A percentile compares a stretch with the other conserved stretches of the same genome.
phyloP scores from a whole-genome alignment of 2,888 invertebrate genomes.

The Pardosa pseudoannulata region DNA sequence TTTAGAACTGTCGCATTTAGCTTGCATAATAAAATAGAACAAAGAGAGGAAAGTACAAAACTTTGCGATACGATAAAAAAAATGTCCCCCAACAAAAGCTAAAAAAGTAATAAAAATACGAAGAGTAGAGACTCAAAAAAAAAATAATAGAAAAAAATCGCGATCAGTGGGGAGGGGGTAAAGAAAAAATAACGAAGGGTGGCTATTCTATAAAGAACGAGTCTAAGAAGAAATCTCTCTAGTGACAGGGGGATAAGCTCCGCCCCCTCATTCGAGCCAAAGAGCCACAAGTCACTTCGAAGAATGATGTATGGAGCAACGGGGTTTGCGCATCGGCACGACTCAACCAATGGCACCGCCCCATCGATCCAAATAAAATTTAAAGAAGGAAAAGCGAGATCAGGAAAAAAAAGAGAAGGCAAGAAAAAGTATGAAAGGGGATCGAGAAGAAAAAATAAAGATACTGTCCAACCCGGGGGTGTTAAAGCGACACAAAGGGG shows the following conservation, averaged over 20 bases:
- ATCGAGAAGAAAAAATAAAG: conserved; percentile 35
- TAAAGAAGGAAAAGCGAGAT: conserved; percentile 39
- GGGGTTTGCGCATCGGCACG: conserved; percentile 52
- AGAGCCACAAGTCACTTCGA: conserved; percentile 68
- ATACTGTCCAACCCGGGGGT: conserved; percentile 40
- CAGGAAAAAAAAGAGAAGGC: conserved; percentile 25
- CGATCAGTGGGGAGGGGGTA: conserved; percentile 20
- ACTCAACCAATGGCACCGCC: conserved; percentile 47
- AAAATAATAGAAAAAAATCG: conserved; percentile 25
- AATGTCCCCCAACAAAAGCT: conserved; percentile 26
- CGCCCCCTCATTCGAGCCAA: conserved; percentile 48
- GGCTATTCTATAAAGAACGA: conserved; percentile 64
- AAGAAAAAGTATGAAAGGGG: conserved; percentile 2
- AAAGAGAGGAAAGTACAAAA: conserved; percentile 16
- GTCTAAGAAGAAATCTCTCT: conserved; percentile 62
- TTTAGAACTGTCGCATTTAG: conserved; percentile 20
- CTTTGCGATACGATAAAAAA: conserved; percentile 23
- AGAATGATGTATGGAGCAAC: conserved; percentile 62
- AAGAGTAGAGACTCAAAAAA: conserved; percentile 21
- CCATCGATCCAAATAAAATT: conserved; percentile 68
- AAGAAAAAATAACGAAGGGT: conserved; percentile 34
- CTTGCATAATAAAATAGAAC: conserved; percentile 18
- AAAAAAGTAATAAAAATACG: conserved; percentile 37
- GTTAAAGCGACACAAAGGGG: conserved; percentile 54
- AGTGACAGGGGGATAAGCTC: conserved; percentile 50